Base-by-base conservation (phyloP, 2,888 invertebrate genomes). In the Megaustenia siamemsis region DNA sequence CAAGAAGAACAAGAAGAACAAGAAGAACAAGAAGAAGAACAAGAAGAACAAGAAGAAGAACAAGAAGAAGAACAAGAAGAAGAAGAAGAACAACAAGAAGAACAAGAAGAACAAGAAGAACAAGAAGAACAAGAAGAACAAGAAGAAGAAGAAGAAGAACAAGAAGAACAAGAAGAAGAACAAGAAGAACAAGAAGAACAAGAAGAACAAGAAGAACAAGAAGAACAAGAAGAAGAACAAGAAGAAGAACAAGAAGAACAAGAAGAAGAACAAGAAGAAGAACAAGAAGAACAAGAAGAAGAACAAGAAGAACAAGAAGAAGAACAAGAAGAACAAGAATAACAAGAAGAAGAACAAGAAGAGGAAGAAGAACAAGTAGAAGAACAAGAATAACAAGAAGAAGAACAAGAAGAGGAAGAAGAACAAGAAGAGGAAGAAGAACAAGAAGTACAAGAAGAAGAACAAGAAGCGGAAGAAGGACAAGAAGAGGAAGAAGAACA, bases 221-320 rank as follows among this genome's bases (percentile, higher is more conserved):
- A 71, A 87, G 86, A 83, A 69, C 56, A 66, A 83, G 83, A 86
- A 84, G 76, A 80, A 86, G 87, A 88, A 85, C 83, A 77, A 82
- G 80, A 86, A 49, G 68, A 79, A 76, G 60, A 77, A 71, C 45
- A 71, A 69, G 79, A 83, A 82, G 40, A 78, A 45, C 77, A 45
- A 32, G 40, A 49, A 45, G 56, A 40, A 53, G 45, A 40, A 35
- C 40, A 63, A 66, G 18, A 32, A 63, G 66, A 38, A n/a, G 40
- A 56, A 78, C 77, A 79, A 43, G 32, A 79, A 53, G 56, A 35
- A 69, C 18, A 56, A 69, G 40, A 56, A 56, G 56, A 56, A 56
- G 56, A 56, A 56, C 18, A 56, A 56, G 56, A 56, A 56, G 69
- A 69, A 69, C 32, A 69, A 69, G 69, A 69, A 69, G 69, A 69